Conservation (phyloP, 1,140 invertebrate genomes). For the Drosophila navojoa region DNA sequence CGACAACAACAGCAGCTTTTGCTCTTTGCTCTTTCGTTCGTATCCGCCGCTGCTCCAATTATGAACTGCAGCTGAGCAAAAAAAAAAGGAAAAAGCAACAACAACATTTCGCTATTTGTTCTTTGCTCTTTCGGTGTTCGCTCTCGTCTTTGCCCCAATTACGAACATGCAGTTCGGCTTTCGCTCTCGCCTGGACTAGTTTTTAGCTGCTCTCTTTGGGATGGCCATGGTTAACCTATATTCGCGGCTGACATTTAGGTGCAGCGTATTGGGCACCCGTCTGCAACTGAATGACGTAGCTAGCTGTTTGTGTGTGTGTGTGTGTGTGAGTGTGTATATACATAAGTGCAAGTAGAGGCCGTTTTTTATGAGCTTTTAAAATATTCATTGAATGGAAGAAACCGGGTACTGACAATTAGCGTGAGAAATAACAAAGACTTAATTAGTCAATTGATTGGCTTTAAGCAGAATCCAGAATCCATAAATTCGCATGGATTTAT, state of each 20-base stretch:
- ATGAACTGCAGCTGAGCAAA: not conserved
- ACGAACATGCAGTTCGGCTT: conserved; percentile 34
- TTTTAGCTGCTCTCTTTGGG: conserved; percentile 21
- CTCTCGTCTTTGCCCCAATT: conserved; percentile 43
- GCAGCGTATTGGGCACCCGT: conserved; percentile 25
- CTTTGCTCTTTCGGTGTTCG: conserved; percentile 6
- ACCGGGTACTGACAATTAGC: conserved; percentile 6
- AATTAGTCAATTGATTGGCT: conserved; percentile 5
- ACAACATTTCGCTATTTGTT: conserved; percentile 9
- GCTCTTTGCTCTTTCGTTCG: conserved; percentile 4
- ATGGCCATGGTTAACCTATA: conserved; percentile 47
- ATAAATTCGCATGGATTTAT: not conserved
- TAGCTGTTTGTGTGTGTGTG: not conserved
- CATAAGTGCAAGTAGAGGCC: conserved; percentile 20
- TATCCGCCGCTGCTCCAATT: not conserved
- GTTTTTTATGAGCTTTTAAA: conserved; percentile 14
- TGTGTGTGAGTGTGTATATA: not conserved
- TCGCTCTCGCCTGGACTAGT: conserved; percentile 15
- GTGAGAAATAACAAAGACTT: conserved; percentile 14
- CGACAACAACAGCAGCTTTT: conserved; percentile 2
- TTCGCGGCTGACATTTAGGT: conserved; percentile 42
- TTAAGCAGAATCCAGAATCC: not conserved
- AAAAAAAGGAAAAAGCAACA: not conserved
- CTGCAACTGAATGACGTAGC: conserved; percentile 23
- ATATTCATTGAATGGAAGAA: conserved; percentile 13